Base-by-base conservation (phyloP, 2,888 invertebrate species). In the Ichneumoninae sp. region DNA sequence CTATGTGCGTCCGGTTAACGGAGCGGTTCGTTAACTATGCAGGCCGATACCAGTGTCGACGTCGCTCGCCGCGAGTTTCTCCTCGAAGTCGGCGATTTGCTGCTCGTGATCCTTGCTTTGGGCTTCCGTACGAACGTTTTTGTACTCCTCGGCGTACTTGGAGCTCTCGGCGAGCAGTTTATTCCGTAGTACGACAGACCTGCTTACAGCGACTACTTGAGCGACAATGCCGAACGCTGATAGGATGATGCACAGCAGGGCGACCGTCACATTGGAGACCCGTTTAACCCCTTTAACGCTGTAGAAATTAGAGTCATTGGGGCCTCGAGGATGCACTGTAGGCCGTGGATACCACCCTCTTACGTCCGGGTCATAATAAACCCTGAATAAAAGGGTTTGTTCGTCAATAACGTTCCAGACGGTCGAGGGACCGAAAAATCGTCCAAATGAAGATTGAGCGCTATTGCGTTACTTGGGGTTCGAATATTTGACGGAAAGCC, bases 231-330 rank as follows among this genome's bases (percentile, higher is more conserved):
- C 96, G 65, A 96, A 52, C 1, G 95, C 87, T 19, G 96, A 95
- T 40, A 97, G 89, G 0, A 95, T 91, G 16, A 96, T 86, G 83
- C 96, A 95, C 30, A 95, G 90, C 3, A 95, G 86, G 0, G 96
- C 95, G 36, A 97, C 95, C 78, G 94, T 94, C 71, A 94, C 94
- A 93, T 97, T 97, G 0, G 96, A 95, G 7, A 96, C 87, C 88
- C 94, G 95, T 78, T 94, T 95, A 0, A 96, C 65, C 0, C 96
- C 96, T 83, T 94, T 94, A 0, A 96, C 94, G 0, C 96, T 96
- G 92, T 96, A 96, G 89, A 96, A 96, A 0, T 94, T 92, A n/a
- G 71, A 33, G 47, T 81, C 47, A 0, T 54, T 68, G n/a, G 69
- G 54, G 52, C 71, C 57, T 8, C n/a, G 22, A 69, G 22, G 47